phyloP scores from a whole-genome alignment of 92 coral and sea anemone genomes.

The Zoanthus sansibaricus region DNA sequence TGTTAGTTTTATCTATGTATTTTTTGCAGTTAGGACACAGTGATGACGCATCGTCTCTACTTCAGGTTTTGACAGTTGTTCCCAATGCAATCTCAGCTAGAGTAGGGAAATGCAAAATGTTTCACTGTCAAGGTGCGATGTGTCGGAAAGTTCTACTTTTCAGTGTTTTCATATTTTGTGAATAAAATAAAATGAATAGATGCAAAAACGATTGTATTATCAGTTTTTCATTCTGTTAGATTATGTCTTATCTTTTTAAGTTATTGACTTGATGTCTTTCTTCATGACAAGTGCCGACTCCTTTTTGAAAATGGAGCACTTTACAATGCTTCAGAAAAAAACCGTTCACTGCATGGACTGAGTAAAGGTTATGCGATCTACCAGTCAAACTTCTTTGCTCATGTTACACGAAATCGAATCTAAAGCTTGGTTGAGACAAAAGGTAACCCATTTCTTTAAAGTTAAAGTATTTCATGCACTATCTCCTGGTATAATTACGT shows the following conservation, averaged over 20 bases:
- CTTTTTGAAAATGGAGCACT: too few relatives aligned
- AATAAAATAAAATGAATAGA: not conserved
- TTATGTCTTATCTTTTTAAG: not conserved
- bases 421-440: too few relatives aligned
- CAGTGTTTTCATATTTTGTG: not conserved
- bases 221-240: not conserved
- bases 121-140: not conserved
- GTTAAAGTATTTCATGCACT: too few relatives aligned
- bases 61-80: not conserved
- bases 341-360: too few relatives aligned
- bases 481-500: too few relatives aligned
- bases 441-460: too few relatives aligned
- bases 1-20: not conserved
- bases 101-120: not conserved
- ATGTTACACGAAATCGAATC: too few relatives aligned
- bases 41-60: not conserved
- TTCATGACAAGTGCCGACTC: not conserved
- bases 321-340: too few relatives aligned
- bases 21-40: not conserved
- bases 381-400: too few relatives aligned
- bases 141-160: not conserved
- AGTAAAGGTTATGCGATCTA: too few relatives aligned
- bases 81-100: not conserved
- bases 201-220: not conserved
- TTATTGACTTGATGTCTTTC: not conserved